Percentiles rank a stretch among this genome's conserved stretches.
Evolutionary conservation across 2,888 invertebrate genomes (phyloP).

Genomic region (Abrostola triplasia): DNA sequence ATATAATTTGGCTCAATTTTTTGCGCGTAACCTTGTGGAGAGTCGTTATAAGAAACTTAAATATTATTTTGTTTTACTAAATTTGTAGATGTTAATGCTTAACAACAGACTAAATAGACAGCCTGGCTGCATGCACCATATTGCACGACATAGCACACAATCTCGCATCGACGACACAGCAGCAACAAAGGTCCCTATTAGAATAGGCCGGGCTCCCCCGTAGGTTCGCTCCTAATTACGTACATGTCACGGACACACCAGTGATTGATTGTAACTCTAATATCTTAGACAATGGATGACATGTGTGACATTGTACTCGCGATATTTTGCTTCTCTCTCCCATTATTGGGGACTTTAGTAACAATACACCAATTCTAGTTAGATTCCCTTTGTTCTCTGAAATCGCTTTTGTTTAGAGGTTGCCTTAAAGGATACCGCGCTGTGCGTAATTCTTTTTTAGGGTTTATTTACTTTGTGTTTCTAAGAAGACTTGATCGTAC

Average conservation of each 20-base stretch:
- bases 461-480: constrained; percentile 35
- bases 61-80: neutral
- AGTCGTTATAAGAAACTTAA: too few species aligned
- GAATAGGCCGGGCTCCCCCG: constrained; percentile 63
- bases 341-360: constrained; percentile 50
- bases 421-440: constrained; percentile 27
- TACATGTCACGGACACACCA: constrained; percentile 80
- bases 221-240: constrained; percentile 81
- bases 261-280: constrained; percentile 87
- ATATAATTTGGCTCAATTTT: too few species aligned
- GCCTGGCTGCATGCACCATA: neutral
- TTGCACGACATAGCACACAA: constrained; percentile 17
- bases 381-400: constrained; percentile 56
- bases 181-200: constrained; percentile 36
- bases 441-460: constrained; percentile 39
- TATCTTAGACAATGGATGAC: constrained; percentile 81
- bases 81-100: neutral
- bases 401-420: constrained; percentile 54
- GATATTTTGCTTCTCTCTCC: constrained; percentile 62
- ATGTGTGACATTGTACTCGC: constrained; percentile 70
- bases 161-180: constrained; percentile 33
- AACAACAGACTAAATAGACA: neutral
- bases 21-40: too few species aligned
- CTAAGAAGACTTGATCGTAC: constrained; percentile 10
- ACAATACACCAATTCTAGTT: constrained; percentile 53